Conservation (phyloP, 2,113 vertebrate genomes). For the Myanophis thanlyinensis region DNA sequence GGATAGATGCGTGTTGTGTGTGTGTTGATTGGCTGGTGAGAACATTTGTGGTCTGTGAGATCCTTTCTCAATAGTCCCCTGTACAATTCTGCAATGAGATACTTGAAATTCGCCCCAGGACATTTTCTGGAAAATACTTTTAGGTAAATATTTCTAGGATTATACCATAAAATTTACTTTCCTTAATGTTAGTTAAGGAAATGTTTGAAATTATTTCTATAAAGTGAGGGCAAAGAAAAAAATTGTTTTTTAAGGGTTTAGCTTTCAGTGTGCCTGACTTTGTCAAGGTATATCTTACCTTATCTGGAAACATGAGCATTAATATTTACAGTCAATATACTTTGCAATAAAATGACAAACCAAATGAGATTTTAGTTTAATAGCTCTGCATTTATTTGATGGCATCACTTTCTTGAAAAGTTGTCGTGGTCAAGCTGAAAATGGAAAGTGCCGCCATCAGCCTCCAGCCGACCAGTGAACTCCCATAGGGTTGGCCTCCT, state of each 20-base stretch:
- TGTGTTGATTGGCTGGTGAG: not conserved
- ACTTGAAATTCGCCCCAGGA: not conserved
- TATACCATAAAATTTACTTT: not conserved
- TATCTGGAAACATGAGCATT: not conserved
- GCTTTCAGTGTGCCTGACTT: not conserved
- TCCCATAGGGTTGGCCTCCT: no score
- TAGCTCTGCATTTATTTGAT: constrained; percentile 11
- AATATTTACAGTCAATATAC: not conserved
- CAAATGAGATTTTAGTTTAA: constrained; percentile 22
- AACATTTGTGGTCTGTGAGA: not conserved
- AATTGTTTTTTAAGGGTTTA: not conserved
- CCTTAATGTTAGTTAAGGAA: not conserved
- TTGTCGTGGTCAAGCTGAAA: constrained; percentile 11
- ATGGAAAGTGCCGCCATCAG: no score
- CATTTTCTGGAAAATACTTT: not conserved
- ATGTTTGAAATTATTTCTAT: not conserved
- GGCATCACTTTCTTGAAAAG: not conserved
- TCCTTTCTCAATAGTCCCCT: not conserved
- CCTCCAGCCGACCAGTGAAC: no score
- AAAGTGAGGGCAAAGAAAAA: not conserved
- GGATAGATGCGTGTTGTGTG: not conserved
- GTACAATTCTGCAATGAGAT: not conserved
- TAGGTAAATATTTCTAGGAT: not conserved
- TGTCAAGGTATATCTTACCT: constrained; percentile 1
- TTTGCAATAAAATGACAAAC: constrained; percentile 22